Evolutionary conservation across 1,140 invertebrate genomes (phyloP), one percentile per base, ranked within the genome.

Genomic region (Teleogryllus occipitalis): DNA sequence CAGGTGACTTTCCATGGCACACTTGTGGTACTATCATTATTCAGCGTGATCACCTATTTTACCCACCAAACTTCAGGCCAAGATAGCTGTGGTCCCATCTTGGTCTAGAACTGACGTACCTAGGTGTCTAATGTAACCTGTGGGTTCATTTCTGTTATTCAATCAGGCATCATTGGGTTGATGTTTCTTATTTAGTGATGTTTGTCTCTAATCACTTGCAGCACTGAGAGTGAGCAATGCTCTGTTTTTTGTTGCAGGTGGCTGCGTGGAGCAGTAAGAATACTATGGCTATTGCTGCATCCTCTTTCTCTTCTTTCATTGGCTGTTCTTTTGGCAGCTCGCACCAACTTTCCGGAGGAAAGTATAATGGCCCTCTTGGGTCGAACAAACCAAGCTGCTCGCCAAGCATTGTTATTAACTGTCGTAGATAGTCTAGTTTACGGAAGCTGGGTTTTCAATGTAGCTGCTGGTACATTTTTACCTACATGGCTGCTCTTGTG

Each of bases 361-460:
- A 77, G 83, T 0, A 47, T 89, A 0, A 80, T 86, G 12, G 84
- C 87, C 48, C 83, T 91, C 76, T 72, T 54, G 73, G 47, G 48
- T 54, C 18, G 90, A 79, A 88, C 90, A 0, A 83, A 91, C 0
- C 87, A 87, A 75, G 94, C 94, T 1, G 90, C 91, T 14, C 91
- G 95, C 85, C 91, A 94, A 84, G 92, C 93, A 12, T 87, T 95
- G 15, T 91, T 95, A 82, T 94, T 93, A 83, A 90, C 92, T 75
- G 89, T 97, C 65, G 91, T 95, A 6, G 96, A 98, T 86, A 92
- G 91, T 47, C 91, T 95, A 88, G 87, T 93, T 72, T 93, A 92
- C 82, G 90, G 90, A 14, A 92, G 90, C 84, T 92, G 91, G 91
- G 86, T 90, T 27, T 92, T 89, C 82, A 86, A 87, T 79, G 85